A percentile compares a stretch with the other conserved stretches of the same genome.
Conservation (phyloP, 2,888 invertebrate genomes). For the Cecidostiba fungosa region DNA sequence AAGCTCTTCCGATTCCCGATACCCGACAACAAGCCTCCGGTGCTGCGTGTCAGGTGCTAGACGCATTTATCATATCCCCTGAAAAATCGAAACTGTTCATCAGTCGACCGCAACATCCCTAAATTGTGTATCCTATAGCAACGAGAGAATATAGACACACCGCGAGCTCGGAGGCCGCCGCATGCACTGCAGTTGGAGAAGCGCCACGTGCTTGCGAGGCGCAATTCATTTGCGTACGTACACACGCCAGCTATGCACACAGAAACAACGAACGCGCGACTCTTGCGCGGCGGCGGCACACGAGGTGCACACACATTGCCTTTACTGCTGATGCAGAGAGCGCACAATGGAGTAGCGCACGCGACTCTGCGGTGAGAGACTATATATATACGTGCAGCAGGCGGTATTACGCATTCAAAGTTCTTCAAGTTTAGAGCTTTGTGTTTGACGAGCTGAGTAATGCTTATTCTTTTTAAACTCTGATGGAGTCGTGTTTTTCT, state of each 20-base stretch:
- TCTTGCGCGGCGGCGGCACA: conserved; percentile 4
- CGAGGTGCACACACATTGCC: conserved; percentile 34
- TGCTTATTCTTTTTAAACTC: not conserved
- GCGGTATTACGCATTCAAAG: not conserved
- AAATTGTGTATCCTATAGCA: conserved; percentile 35
- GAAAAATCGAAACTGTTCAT: not conserved
- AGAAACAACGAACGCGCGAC: conserved; percentile 13
- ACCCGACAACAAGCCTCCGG: not conserved
- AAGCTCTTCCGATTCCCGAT: not conserved
- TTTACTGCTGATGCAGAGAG: not conserved
- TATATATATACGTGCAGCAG: not conserved
- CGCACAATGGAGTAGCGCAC: conserved; percentile 35
- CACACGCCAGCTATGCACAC: conserved; percentile 30
- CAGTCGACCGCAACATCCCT: conserved; percentile 32
- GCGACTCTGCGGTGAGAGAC: conserved; percentile 35
- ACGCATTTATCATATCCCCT: not conserved
- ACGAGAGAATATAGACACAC: not conserved
- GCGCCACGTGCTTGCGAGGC: conserved; percentile 50
- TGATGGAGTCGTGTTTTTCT: not conserved
- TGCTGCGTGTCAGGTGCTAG: not conserved
- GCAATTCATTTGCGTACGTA: conserved; percentile 63
- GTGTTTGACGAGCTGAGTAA: not conserved
- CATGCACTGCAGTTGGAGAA: not conserved
- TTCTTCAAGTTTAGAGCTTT: not conserved
- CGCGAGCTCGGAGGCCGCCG: not conserved